Base-by-base conservation (phyloP, 2,797 vertebrate species). In the Diceros bicornis region DNA sequence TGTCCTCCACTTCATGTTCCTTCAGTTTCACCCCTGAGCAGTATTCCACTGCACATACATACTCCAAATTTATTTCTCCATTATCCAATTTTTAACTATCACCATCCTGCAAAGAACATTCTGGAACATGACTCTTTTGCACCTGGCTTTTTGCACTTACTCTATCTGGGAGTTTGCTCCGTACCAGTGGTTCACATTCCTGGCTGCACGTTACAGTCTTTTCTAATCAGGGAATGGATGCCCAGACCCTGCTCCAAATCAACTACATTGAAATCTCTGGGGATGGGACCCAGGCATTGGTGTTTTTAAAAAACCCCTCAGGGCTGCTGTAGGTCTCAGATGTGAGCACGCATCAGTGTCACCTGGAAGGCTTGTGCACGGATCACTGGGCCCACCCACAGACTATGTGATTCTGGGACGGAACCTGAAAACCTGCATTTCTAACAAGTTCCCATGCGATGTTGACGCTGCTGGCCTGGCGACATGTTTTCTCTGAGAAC, bases 21-120 rank as follows among this genome's bases (percentile, higher is more conserved):
- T 55, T 55, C 44, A 13, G 81, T 74, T 87, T 79, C 47, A 66
- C 83, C 32, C 29, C 64, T 81, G 77, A 87, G 59, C 32, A 68
- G 7, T 55, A 55, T 55, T 84, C 34, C 62, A 44, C 7, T 82
- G n/a, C 29, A 74, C 29, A 32, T 44, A 13, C 4, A 23, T 34
- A 61, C 17, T 44, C 16, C 3, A 75, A 34, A 29, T 77, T 59
- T 62, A 66, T 84, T 78, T 78, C 71, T 72, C 62, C 69, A 77
- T 79, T 61, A 44, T 57, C 41, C 52, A 66, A 20, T 50, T 84
- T 77, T 52, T 61, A 78, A 85, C 27, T 2, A 2, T 75, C 50
- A 88, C 59, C 57, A 41, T 82, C 59, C 52, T 75, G 59, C 83
- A 82, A 88, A 64, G 37, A 88, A 91, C 25, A 29, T 72, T 87